phyloP scores from a whole-genome alignment of 2,113 vertebrate species.

The Amia ocellicauda region DNA sequence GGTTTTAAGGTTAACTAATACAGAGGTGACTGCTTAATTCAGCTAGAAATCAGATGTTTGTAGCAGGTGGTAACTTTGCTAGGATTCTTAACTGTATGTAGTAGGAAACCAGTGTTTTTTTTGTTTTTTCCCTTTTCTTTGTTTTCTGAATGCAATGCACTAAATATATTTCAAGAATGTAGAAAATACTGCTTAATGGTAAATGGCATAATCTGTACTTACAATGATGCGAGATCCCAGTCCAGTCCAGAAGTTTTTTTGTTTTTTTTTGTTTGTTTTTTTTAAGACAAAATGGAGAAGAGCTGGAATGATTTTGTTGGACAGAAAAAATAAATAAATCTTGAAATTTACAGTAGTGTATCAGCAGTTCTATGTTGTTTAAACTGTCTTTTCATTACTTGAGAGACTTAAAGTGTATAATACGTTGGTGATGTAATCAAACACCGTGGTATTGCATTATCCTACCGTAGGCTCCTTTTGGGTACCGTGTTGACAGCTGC shows the following conservation, averaged over 20 bases:
- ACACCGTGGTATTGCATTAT: conserved; percentile 38
- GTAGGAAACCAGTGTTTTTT: conserved; percentile 47
- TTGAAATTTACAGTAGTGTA: conserved; percentile 78
- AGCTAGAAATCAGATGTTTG: conserved; percentile 41
- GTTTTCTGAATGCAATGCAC: conserved; percentile 79
- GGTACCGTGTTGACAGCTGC: conserved; percentile 53
- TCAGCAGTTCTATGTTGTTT: conserved; percentile 70
- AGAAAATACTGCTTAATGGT: conserved; percentile 77
- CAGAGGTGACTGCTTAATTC: not conserved
- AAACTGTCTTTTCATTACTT: conserved; percentile 67
- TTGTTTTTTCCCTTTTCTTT: conserved; percentile 55
- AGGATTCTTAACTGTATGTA: conserved; percentile 60
- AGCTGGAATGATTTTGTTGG: conserved; percentile 61
- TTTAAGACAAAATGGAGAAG: conserved; percentile 38
- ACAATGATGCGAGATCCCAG: conserved; percentile 67
- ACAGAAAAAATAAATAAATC: conserved; percentile 56
- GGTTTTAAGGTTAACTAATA: conserved; percentile 4
- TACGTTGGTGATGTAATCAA: conserved; percentile 45
- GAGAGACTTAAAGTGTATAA: conserved; percentile 55
- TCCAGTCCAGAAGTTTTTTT: conserved; percentile 56
- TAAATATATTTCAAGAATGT: conserved; percentile 86
- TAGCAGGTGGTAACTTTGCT: conserved; percentile 60
- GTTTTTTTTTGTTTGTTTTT: conserved; percentile 33
- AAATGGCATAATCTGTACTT: conserved; percentile 65
- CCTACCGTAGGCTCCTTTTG: conserved; percentile 40